Evolutionary conservation across 2,113 vertebrate genomes (phyloP), one percentile per base, ranked within the genome.

Genomic region (Oreotrochilus melanogaster): DNA sequence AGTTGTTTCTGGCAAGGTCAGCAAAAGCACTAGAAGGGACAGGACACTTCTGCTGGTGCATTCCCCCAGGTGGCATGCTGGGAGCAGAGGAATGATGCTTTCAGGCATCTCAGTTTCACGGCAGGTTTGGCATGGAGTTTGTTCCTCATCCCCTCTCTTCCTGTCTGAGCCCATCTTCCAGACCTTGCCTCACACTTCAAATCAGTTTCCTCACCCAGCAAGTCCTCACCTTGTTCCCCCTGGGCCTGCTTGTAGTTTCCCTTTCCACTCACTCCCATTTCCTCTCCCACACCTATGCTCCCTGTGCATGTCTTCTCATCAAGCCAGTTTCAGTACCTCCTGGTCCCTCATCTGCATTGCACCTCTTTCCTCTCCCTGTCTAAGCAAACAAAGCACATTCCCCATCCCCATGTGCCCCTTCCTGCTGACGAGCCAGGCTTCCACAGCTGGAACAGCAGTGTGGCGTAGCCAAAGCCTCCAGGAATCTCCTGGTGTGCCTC

Each of bases 211-310:
- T 84, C 64, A 75, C 47, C 83, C 25, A 74, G 51, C 86, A 90
- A 80, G 51, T 86, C 79, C 50, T 86, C 91, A 69, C 57, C 76
- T 88, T 66, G 64, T 78, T 96, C 88, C 84, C 93, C 60, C 86
- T 88, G 60, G 78, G 67, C 71, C 47, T 25, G 92, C 64, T 58
- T 75, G 74, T 28, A 78, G 76, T 91, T 95, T 95, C 89, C 43
- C 89, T 83, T 96, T 96, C 71, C 85, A 93, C 88, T 86, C 69
- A 86, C 86, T 92, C 88, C 94, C 64, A 66, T 86, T 89, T 82
- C 23, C 82, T 62, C 75, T 88, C 92, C 62, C 91, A 93, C 92
- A 84, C 70, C 48, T 71, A 86, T 48, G 39, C 43, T 88, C 92
- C 67, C 13, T 50, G 54, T 9, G 13, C 58, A 88, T 43, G 58